Conservation (phyloP, 2,797 vertebrate genomes). For the Falco rusticolus region DNA sequence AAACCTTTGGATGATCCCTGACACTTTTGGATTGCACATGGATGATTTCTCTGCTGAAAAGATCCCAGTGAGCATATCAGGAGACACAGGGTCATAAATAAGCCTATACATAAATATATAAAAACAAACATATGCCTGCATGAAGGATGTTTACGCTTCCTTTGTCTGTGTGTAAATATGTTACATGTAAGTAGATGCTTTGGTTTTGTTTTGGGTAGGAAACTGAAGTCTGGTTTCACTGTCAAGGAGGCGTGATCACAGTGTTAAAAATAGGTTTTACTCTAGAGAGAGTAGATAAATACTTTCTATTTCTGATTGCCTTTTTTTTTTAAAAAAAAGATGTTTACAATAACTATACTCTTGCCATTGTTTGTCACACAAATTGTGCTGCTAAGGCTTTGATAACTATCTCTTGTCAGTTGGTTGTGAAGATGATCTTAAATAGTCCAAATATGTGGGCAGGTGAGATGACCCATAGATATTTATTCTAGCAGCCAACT, state of each 20-base stretch:
- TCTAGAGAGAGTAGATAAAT: neutral
- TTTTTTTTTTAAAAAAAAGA: neutral
- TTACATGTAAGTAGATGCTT: neutral
- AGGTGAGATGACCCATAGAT: slow-evolving; percentile 19
- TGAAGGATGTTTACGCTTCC: neutral
- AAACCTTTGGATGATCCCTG: neutral
- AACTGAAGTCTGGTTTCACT: neutral
- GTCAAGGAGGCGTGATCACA: neutral
- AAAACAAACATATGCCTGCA: neutral
- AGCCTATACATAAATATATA: neutral
- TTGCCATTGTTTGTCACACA: neutral
- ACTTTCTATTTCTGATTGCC: neutral
- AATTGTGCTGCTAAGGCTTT: neutral
- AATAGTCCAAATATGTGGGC: neutral
- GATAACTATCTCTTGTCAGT: neutral
- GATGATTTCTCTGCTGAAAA: neutral
- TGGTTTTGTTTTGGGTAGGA: neutral
- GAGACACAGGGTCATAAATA: neutral
- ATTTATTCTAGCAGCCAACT: neutral
- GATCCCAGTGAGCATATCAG: neutral
- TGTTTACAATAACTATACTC: neutral
- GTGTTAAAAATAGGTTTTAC: neutral
- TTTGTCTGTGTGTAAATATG: neutral
- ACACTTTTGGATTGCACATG: neutral
- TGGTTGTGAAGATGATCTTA: neutral